Percentiles rank a stretch among this genome's conserved stretches.
phyloP scores from a whole-genome alignment of 2,797 vertebrate genomes.

The Florisuga fusca region DNA sequence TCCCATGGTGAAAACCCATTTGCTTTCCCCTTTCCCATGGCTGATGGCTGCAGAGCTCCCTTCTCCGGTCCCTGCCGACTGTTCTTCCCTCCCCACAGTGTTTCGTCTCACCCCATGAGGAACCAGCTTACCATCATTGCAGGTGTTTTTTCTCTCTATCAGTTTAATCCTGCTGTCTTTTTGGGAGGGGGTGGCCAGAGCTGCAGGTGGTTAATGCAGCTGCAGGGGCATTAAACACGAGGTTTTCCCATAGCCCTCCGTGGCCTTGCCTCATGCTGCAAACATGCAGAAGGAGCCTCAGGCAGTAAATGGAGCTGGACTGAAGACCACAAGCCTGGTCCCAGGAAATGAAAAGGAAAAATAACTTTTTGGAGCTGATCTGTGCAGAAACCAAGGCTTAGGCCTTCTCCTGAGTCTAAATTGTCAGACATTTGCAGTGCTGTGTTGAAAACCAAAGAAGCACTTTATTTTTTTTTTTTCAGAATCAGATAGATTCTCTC shows the following conservation, averaged over 20 bases:
- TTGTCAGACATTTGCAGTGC: not conserved
- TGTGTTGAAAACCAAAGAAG: not conserved
- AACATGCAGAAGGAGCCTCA: fast-evolving
- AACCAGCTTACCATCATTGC: fast-evolving
- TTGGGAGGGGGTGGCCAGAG: not conserved
- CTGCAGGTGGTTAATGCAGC: not conserved
- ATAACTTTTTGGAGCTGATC: not conserved
- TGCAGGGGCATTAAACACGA: not conserved
- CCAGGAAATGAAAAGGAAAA: not conserved
- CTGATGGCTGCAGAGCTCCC: not conserved
- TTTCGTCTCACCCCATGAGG: fast-evolving
- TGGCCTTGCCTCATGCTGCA: not conserved
- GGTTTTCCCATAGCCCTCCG: not conserved
- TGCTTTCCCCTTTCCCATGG: not conserved
- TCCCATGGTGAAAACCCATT: fast-evolving
- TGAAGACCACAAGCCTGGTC: not conserved
- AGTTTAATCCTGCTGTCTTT: not conserved
- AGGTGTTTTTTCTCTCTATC: not conserved
- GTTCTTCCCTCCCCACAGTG: not conserved
- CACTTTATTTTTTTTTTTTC: not conserved
- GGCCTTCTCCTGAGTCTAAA: not conserved
- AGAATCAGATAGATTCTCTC: not conserved
- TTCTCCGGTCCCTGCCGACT: fast-evolving
- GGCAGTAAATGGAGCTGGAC: not conserved
- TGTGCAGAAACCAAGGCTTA: fast-evolving